Base-by-base conservation (phyloP, 2,888 invertebrate species). In the Papilio gigon region DNA sequence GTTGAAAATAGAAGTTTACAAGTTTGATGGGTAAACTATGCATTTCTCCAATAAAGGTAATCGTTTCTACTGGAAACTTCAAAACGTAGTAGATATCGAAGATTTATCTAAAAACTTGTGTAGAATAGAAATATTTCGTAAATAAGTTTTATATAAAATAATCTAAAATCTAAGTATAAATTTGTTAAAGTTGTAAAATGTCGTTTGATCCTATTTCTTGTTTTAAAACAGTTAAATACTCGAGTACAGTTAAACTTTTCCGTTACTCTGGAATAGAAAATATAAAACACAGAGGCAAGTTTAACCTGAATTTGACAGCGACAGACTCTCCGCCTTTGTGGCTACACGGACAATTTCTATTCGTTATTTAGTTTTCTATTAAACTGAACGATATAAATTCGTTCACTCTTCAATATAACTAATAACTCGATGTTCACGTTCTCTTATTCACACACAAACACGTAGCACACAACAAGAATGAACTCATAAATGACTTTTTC, bases 261-360 rank as follows among this genome's bases (percentile, higher is more conserved):
- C 73, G 76, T 76, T 72, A 75, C 71, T 75, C 74, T 56, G 27
- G 75, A 76, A 78, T 79, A 79, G 76, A 76, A 83, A 84, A 81
- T 78, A 80, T 75, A 79, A 80, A 84, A 81, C 75, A 78, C 76
- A 82, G 80, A 75, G 74, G 76, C 75, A 83, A 84, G 80, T 85
- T 83, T 70, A 78, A 80, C 80, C 88, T 88, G 88, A 79, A 85
- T 79, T 84, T 88, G 88, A 89, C 89, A 88, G 82, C 76, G 77
- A 82, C 75, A 74, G 82, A 84, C 81, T 80, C 80, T 77, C 75
- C 72, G 73, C 74, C 72, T 74, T 76, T 70, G 75, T 73, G 71
- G 75, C 73, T 71, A 67, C 71, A 71, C 72, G 71, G 68, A 68
- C 70, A 72, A 68, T 73, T 74, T 75, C 77, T 78, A 79, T 74